phyloP scores from a whole-genome alignment of 2,888 invertebrate genomes.

The Polydesmus complanatus region DNA sequence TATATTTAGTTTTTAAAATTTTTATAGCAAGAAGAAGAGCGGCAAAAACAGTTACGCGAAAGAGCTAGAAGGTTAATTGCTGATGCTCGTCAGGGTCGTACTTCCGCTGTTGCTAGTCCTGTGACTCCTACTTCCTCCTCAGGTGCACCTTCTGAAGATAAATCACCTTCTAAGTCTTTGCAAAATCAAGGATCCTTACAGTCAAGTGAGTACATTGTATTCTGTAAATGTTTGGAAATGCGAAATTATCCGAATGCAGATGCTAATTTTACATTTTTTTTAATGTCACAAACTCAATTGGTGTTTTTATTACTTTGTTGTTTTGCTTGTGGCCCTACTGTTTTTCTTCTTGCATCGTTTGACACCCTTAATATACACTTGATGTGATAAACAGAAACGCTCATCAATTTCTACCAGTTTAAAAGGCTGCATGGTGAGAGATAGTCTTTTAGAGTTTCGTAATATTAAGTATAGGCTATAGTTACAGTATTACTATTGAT shows the following conservation, averaged over 20 bases:
- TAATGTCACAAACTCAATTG: slow-evolving; percentile 2
- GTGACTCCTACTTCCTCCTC: slow-evolving; percentile 16
- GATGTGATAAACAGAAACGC: slow-evolving; percentile 12
- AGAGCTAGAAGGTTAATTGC: slow-evolving; percentile 78
- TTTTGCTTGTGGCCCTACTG: slow-evolving; percentile 20
- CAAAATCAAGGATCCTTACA: neutral
- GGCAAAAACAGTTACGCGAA: slow-evolving; percentile 71
- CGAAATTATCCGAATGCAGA: neutral
- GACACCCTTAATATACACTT: slow-evolving; percentile 5
- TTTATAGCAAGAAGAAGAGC: slow-evolving; percentile 54
- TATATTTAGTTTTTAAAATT: slow-evolving; percentile 19
- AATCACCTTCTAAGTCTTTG: slow-evolving; percentile 1
- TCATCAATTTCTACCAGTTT: slow-evolving; percentile 21
- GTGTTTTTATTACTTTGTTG: neutral
- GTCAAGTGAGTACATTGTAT: neutral
- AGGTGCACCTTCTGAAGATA: neutral
- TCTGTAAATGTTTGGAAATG: neutral
- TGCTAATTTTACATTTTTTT: neutral
- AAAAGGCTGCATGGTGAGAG: slow-evolving; percentile 20
- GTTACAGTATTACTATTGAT: slow-evolving; percentile 2
- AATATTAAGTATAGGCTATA: too few species aligned
- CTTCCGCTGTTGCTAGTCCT: slow-evolving; percentile 15
- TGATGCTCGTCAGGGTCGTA: slow-evolving; percentile 55
- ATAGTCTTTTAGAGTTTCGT: too few species aligned
- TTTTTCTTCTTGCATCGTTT: slow-evolving; percentile 6